Evolutionary conservation across 1,140 invertebrate genomes (phyloP), one percentile per base, ranked within the genome.

Genomic region (Drosophila jambulina): DNA sequence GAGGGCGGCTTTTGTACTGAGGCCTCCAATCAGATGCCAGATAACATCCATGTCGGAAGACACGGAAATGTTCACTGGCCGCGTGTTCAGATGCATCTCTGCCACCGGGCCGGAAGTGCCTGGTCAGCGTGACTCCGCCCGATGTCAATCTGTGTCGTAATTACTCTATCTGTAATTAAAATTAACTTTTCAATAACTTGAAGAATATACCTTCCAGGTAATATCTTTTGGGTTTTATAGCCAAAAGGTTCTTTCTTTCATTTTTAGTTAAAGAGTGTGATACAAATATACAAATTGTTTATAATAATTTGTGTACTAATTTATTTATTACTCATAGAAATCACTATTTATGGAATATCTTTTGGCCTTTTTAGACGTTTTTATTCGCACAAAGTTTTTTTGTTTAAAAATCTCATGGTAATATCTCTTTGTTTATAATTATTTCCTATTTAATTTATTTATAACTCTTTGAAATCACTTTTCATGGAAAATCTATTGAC

Each of bases 1-100:
- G 21, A 43, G n/a, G 49, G 40, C 9, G 34, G 57, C 57, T 88
- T 87, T 88, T 88, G 84, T 87, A 65, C 32, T 23, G 38, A 23
- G 4, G 4, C 58, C 15, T 40, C 17, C 15, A 40, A 29, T 27
- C 13, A 29, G 27, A 48, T 27, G 46, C 2, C 15, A 10, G 46
- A 48, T 48, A 48, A 48, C 2, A 48, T 8, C 15, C 46, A 48
- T 48, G 46, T 48, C 17, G 23, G 15, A 2, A 17, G 45, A 10
- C 45, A 25, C 69, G 67, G 36, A 60, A 72, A 51, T 72, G 67
- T 51, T 34, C 19, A 4, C 6, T 12, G 43, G 10, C 27, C 3
- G 9, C 49, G 19, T 57, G 49, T 25, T 7, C n/a, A 54, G 51
- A 53, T 49, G 25, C 54, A 38, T 69, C 51, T 69, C 49, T 59